Percentiles rank a stretch among this genome's conserved stretches.
These are phyloP conservation scores for Pteropus rufus DNA, from an alignment of 2,797 vertebrate species.

Conservation along the genomic window DNA sequence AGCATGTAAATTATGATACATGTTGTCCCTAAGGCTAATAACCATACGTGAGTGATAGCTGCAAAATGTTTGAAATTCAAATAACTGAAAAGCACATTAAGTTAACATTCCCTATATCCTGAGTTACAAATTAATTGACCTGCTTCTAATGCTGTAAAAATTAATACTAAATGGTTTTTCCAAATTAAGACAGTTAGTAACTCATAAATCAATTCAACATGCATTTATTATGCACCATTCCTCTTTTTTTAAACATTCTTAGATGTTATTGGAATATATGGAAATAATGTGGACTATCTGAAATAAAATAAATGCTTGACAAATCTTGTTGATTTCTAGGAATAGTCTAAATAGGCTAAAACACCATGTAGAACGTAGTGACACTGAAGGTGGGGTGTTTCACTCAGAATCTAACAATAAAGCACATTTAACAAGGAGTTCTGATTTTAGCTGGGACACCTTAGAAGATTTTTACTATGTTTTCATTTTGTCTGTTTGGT, in stretches of 20 bases:
- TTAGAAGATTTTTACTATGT: not conserved
- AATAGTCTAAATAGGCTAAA: not conserved
- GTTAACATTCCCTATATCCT: not conserved
- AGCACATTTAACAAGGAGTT: not conserved
- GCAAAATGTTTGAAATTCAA: not conserved
- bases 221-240: not conserved
- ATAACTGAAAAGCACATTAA: not conserved
- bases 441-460: not conserved
- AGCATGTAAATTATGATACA: not conserved
- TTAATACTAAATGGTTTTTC: not conserved
- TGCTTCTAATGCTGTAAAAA: not conserved
- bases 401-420: not conserved
- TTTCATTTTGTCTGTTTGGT: not conserved
- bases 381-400: not conserved
- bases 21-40: not conserved
- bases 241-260: not conserved
- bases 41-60: not conserved
- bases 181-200: not conserved
- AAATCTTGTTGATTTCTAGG: not conserved
- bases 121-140: not conserved
- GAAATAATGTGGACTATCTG: not conserved
- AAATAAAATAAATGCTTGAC: not conserved
- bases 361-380: not conserved
- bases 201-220: not conserved
- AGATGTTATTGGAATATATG: not conserved